phyloP scores from a whole-genome alignment of 92 coral and sea anemone genomes.

The Desmophyllum pertusum region DNA sequence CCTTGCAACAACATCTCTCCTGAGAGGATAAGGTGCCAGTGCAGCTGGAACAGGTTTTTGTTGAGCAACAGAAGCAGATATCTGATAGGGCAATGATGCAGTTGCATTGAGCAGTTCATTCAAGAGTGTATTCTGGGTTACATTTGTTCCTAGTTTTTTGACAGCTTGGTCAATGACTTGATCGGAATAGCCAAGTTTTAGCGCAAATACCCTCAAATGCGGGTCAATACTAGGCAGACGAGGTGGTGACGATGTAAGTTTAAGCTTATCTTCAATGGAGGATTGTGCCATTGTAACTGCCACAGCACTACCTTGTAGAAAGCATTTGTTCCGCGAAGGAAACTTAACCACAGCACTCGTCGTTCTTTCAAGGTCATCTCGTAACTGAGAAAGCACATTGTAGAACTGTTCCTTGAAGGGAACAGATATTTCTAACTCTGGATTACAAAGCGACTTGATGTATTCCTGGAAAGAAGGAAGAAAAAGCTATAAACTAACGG shows the following conservation, averaged over 20 bases:
- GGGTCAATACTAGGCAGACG: slow-evolving; percentile 54
- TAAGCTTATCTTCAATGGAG: slow-evolving; percentile 64
- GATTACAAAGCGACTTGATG: slow-evolving; percentile 70
- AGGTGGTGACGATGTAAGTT: slow-evolving; percentile 35
- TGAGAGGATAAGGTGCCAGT: neutral
- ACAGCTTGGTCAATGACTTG: slow-evolving; percentile 82
- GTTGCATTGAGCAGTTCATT: slow-evolving; percentile 79
- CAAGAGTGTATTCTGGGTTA: slow-evolving; percentile 85
- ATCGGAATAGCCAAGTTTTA: slow-evolving; percentile 90
- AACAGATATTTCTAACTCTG: slow-evolving; percentile 54
- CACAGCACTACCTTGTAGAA: slow-evolving; percentile 66
- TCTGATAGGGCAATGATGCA: slow-evolving; percentile 48
- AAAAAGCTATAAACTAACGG: neutral
- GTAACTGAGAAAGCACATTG: slow-evolving; percentile 38
- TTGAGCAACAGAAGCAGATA: slow-evolving; percentile 25
- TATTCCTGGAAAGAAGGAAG: slow-evolving; percentile 53
- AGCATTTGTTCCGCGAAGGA: slow-evolving; percentile 43
- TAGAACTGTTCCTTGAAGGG: slow-evolving; percentile 43
- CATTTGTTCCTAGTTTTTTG: slow-evolving; percentile 82
- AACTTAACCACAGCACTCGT: slow-evolving; percentile 79
- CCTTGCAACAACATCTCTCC: slow-evolving; percentile 58
- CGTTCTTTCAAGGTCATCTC: slow-evolving; percentile 57
- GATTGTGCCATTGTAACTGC: slow-evolving; percentile 78
- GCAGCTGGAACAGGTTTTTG: slow-evolving; percentile 23
- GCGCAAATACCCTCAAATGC: slow-evolving; percentile 86